Conservation (phyloP, 2,888 invertebrate genomes). For the Diarsia brunnea region DNA sequence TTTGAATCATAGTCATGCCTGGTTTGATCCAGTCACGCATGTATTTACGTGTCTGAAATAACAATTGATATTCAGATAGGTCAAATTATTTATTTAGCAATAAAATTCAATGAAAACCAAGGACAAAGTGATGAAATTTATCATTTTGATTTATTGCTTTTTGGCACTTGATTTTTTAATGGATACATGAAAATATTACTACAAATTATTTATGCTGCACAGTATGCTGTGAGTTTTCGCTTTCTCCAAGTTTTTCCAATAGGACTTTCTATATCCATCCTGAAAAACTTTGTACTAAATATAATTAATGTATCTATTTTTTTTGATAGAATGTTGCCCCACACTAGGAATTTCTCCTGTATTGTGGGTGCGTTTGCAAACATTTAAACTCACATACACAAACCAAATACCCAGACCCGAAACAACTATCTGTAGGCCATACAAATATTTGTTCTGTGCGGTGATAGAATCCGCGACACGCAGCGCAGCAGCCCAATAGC, state of each 20-base stretch:
- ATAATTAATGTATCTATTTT: not conserved
- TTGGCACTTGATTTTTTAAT: constrained; percentile 6
- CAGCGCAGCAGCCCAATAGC: too few species aligned
- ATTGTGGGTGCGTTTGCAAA: too few species aligned
- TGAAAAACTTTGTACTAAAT: not conserved
- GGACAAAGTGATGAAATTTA: constrained; percentile 29
- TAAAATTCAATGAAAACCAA: constrained; percentile 34
- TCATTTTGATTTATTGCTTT: constrained; percentile 1
- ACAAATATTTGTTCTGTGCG: too few species aligned
- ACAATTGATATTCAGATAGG: constrained; percentile 16
- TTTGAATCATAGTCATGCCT: constrained; percentile 99
- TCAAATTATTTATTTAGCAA: constrained; percentile 24
- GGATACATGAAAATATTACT: not conserved
- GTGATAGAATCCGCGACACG: too few species aligned
- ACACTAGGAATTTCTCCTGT: too few species aligned
- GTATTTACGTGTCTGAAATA: constrained; percentile 94
- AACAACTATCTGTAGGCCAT: too few species aligned
- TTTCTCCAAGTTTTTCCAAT: not conserved
- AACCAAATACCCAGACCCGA: too few species aligned
- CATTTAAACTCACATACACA: too few species aligned
- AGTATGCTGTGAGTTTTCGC: not conserved
- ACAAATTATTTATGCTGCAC: too few species aligned
- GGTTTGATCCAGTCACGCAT: constrained; percentile 99
- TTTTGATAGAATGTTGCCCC: too few species aligned
- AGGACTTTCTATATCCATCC: not conserved